These are phyloP conservation scores for Chrysina gloriosa DNA, from an alignment of 2,888 invertebrate genomes.

Conservation along the genomic window DNA sequence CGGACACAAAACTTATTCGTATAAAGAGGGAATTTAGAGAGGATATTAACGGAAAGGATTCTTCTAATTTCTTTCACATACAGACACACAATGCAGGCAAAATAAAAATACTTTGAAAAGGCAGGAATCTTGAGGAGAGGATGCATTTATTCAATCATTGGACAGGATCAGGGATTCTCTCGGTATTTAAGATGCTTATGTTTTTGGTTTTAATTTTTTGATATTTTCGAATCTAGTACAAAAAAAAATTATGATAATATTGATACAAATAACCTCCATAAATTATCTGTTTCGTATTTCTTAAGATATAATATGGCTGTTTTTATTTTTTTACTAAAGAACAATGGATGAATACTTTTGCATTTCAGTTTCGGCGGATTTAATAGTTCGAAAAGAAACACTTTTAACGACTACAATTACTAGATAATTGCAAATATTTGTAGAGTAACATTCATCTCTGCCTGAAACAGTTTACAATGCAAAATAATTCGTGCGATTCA, in stretches of 20 bases:
- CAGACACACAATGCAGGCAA: too few relatives aligned
- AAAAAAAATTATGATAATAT: neutral
- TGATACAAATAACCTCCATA: neutral
- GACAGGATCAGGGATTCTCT: conserved; percentile 1
- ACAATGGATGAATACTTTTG: neutral
- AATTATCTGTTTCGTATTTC: neutral
- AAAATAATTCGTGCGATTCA: neutral
- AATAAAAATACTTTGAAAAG: too few relatives aligned
- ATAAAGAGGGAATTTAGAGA: neutral
- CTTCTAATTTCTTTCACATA: conserved; percentile 1
- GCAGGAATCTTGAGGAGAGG: neutral
- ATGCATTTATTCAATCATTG: neutral
- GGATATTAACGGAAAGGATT: neutral
- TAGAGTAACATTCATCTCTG: too few relatives aligned
- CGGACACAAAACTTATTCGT: neutral
- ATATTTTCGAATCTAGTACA: neutral
- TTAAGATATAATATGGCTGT: conserved; percentile 28
- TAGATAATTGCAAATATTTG: too few relatives aligned
- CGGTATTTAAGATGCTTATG: conserved; percentile 24
- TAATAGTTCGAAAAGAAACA: too few relatives aligned
- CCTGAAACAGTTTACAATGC: too few relatives aligned
- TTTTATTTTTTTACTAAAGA: neutral
- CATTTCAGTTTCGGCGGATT: too few relatives aligned
- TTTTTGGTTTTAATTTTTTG: conserved; percentile 8
- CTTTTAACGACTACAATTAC: too few relatives aligned